Conservation (phyloP, 2,888 invertebrate genomes). For the Psylliodes chrysocephalus region DNA sequence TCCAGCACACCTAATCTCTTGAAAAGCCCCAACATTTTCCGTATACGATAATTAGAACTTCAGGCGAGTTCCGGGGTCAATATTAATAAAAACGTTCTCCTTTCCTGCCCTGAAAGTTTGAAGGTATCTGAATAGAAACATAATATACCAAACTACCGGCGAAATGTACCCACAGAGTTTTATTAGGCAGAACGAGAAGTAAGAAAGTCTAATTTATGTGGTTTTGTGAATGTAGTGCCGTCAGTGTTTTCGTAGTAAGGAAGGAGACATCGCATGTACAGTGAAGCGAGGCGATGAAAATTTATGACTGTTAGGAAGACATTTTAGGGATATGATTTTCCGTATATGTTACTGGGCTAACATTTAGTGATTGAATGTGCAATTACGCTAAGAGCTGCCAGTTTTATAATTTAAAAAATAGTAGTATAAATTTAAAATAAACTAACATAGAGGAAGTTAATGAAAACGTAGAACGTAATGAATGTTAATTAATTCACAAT, state of each 20-base stretch:
- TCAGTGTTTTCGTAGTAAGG: slow-evolving; percentile 35
- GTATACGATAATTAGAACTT: too few relatives aligned
- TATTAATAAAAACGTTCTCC: neutral
- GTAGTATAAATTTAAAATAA: too few relatives aligned
- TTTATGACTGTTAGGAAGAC: slow-evolving; percentile 31
- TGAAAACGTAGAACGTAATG: too few relatives aligned
- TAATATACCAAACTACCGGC: slow-evolving; percentile 1
- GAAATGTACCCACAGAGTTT: slow-evolving; percentile 21
- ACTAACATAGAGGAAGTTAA: too few relatives aligned
- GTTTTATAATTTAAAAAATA: too few relatives aligned
- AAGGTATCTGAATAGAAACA: neutral
- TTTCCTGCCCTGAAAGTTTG: neutral
- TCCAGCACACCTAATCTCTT: too few relatives aligned
- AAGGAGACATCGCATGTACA: slow-evolving; percentile 29
- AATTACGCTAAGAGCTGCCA: neutral
- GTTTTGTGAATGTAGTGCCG: slow-evolving; percentile 38
- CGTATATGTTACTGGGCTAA: neutral
- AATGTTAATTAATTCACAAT: too few relatives aligned
- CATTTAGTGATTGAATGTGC: neutral
- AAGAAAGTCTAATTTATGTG: slow-evolving; percentile 43
- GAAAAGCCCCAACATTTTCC: too few relatives aligned
- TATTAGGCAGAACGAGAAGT: slow-evolving; percentile 38
- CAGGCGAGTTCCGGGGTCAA: neutral
- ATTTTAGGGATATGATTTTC: slow-evolving; percentile 15
- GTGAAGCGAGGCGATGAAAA: slow-evolving; percentile 32